Base-by-base conservation (phyloP, 2,888 invertebrate genomes). In the Eristalis intricaria region DNA sequence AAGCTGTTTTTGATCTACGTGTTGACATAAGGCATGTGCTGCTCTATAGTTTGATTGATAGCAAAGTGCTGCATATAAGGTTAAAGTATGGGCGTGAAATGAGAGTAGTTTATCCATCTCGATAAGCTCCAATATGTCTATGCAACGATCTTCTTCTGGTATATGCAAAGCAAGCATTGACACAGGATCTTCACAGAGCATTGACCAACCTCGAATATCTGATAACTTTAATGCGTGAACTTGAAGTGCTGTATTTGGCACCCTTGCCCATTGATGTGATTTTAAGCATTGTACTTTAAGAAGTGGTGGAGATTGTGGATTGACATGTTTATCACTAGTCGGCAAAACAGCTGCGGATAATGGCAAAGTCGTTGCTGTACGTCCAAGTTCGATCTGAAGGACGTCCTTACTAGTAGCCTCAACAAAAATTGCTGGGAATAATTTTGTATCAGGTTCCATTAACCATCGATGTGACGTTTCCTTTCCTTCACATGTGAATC, bases 341-440 rank as follows among this genome's bases (percentile, higher is more conserved):
- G 98, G 98, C 89, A 99, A 94, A 82, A 99, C 97, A 0, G 99
- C 99, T 0, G 99, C 98, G 1, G 99, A 99, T 11, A 99, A 93
- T 0, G 99, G 99, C 81, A 99, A 94, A 5, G 99, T 98, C 22
- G 97, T 98, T 50, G 97, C 94, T 0, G 99, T 99, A 66, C 99
- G 94, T 0, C 99, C 99, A 7, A 99, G 94, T 92, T 99, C 99
- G 90, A 99, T 98, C 94, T 99, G 99, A 0, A 99, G 94, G 88
- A 99, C 97, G 94, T 99, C 99, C 91, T 97, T 98, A 90, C 98
- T 99, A 0, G 99, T 99, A 0, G 99, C 99, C 91, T 99, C 99
- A 1, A 99, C 98, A 93, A 99, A 99, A 78, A 99, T 99, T 0
- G 99, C 99, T 0, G 99, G 99, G 93, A 99, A 99, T 0, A 99